Percentiles rank a stretch among this genome's conserved stretches.
phyloP scores from a whole-genome alignment of 2,113 vertebrate species.

The Anhinga anhinga region DNA sequence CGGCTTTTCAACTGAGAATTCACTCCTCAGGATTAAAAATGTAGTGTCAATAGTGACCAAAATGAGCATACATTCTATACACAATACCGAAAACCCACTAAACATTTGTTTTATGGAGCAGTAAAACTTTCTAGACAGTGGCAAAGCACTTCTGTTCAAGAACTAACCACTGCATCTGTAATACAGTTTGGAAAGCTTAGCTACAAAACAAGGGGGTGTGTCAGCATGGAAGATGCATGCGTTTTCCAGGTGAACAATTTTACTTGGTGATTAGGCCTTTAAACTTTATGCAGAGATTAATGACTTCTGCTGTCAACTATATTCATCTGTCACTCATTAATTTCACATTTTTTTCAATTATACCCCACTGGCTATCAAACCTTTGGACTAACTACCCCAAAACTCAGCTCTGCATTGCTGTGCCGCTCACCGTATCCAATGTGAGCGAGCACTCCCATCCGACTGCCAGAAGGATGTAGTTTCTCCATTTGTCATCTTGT shows the following conservation, averaged over 20 bases:
- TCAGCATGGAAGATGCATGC: background rate
- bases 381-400: too few species aligned
- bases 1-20: background rate
- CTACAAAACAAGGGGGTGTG: background rate
- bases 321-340: background rate
- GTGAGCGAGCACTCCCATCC: constrained; percentile 92
- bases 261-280: background rate
- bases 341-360: background rate
- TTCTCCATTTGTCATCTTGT: constrained; percentile 96
- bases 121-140: background rate
- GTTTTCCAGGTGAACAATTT: background rate
- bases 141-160: background rate
- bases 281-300: background rate
- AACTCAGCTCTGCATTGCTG: background rate
- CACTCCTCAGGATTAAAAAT: background rate
- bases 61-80: background rate
- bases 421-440: constrained; percentile 89
- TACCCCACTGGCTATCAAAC: background rate
- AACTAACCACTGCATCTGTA: background rate
- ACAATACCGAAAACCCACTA: background rate
- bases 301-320: background rate
- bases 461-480: constrained; percentile 96
- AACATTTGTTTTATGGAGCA: background rate
- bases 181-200: background rate
- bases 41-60: background rate